Evolutionary conservation across 2,888 invertebrate species (phyloP), one percentile per base, ranked within the genome.

Genomic region (Falcaria lacertinaria): DNA sequence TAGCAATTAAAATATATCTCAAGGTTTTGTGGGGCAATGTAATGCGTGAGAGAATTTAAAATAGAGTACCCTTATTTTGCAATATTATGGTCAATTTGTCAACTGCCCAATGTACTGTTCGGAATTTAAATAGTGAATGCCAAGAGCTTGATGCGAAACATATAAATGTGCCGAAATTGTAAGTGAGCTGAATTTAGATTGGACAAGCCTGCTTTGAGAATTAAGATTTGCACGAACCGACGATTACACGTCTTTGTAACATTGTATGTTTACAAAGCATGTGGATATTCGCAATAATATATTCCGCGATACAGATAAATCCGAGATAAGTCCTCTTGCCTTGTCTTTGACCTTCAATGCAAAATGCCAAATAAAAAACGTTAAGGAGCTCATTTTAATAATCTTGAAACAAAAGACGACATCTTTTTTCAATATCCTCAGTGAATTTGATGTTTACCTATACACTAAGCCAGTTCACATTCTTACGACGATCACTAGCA

Each of bases 11-110:
- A 74, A 64, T 56, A 54, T 54, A 42, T 72, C 61, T 64, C 82
- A 82, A 83, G 83, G 83, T 71, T 72, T 4, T 44, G 46, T 80
- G 65, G 45, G 45, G 73, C 65, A 76, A 76, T 52, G 50, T 28
- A 52, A 60, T 57, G 67, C 74, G 80, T 77, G 82, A 77, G 80
- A 81, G 64, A 69, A 65, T 73, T 75, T 60, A 53, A 58, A 36
- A 33, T 36, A 14, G 8, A 17, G 33, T 28, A n/a, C 34, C 60
- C 53, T 37, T 68, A 64, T 76, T 73, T 60, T 34, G 67, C 54
- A 69, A 74, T 46, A 47, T 47, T 52, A 55, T 54, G 44, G 48
- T 46, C 54, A 54, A 66, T 68, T 66, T 64, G 62, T 60, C 61
- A 66, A 64, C 41, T 39, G 48, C 38, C 44, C 48, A 47, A 48